These are phyloP conservation scores for Lagorchestes hirsutus DNA, from an alignment of 2,797 vertebrate species.

Conservation along the genomic window DNA sequence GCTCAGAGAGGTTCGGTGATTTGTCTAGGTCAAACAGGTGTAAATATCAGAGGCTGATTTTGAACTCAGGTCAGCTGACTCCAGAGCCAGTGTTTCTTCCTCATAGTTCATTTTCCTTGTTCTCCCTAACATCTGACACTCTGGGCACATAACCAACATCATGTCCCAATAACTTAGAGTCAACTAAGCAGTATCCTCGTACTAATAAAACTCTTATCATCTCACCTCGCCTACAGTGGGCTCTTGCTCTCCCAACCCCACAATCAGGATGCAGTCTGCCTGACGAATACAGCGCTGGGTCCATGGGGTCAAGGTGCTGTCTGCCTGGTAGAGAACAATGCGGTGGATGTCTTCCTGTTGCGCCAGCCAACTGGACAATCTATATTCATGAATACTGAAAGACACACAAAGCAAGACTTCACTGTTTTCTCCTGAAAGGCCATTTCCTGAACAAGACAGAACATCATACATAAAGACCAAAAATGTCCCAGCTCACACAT, in stretches of 20 bases:
- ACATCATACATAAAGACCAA: accelerated
- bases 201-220: background rate
- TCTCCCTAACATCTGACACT: background rate
- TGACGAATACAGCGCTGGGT: constrained; percentile 96
- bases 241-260: constrained; percentile 96
- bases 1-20: background rate
- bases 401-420: background rate
- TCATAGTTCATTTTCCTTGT: background rate
- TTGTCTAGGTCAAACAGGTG: background rate
- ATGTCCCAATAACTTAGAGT: background rate
- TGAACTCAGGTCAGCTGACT: background rate
- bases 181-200: background rate
- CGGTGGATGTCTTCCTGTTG: constrained; percentile 97
- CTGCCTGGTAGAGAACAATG: constrained; percentile 96
- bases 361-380: constrained; percentile 95
- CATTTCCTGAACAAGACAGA: background rate
- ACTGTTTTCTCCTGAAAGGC: background rate
- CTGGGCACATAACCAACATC: background rate
- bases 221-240: constrained; percentile 93
- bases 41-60: background rate
- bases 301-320: constrained; percentile 93
- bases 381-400: constrained; percentile 92
- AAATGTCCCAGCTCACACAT: background rate
- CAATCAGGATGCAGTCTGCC: constrained; percentile 95
- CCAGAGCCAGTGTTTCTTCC: background rate